A percentile compares a stretch with the other conserved stretches of the same genome.
Conservation (phyloP, 2,888 invertebrate species). For the Chrysomela aeneicollis region DNA sequence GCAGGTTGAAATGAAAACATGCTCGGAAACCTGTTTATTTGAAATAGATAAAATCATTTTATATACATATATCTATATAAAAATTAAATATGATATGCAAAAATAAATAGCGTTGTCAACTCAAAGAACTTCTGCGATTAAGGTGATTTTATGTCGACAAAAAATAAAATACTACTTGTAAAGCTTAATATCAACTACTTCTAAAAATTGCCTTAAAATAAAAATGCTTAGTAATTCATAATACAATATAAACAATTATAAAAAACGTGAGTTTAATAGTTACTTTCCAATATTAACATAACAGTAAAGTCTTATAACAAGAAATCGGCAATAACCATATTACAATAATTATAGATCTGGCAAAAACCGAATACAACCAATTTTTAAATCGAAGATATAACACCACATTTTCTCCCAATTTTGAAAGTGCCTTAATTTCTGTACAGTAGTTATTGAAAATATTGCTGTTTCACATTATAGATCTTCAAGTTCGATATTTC, state of each 20-base stretch:
- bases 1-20: not conserved
- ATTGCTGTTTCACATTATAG: too few species aligned
- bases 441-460: too few species aligned
- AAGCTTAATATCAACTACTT: constrained; percentile 21
- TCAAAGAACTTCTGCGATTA: constrained; percentile 29
- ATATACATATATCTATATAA: constrained; percentile 42
- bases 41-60: constrained; percentile 32
- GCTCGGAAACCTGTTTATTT: constrained; percentile 16
- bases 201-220: constrained; percentile 7
- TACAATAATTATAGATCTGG: not conserved
- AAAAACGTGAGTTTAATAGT: constrained; percentile 6
- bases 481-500: too few species aligned
- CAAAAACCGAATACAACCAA: too few species aligned
- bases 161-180: constrained; percentile 19
- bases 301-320: not conserved
- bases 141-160: constrained; percentile 10
- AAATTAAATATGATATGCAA: constrained; percentile 41
- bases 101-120: constrained; percentile 38
- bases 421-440: too few species aligned
- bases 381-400: too few species aligned
- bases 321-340: constrained; percentile 4
- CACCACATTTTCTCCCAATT: too few species aligned
- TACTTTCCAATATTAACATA: constrained; percentile 4
- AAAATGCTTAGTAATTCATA: constrained; percentile 15
- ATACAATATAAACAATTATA: constrained; percentile 9